Base-by-base conservation (phyloP, 2,113 vertebrate species). In the Oenanthe oenanthe region DNA sequence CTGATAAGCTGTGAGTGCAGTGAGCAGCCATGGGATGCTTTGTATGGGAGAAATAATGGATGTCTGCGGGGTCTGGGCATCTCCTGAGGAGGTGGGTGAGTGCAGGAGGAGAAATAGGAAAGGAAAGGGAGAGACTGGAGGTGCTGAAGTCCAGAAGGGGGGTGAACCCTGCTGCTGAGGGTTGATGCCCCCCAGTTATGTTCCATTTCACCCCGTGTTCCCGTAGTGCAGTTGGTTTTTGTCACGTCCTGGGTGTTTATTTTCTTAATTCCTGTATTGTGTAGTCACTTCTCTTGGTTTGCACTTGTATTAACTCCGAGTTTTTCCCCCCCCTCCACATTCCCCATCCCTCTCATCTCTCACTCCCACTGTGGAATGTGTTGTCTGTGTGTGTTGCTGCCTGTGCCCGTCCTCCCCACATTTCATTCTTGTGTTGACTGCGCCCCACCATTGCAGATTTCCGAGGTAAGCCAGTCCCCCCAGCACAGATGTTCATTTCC, bases 361-460 rank as follows among this genome's bases (percentile, higher is more conserved):
- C 98, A 97, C 97, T 97, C 97, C 97, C 98, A 94, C 75, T 98
- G 98, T 98, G 98, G 98, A 97, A 97, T 98, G 98, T 98, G 96
- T 98, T 97, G 91, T 96, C 97, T 98, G 97, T 98, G 97, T 98
- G 98, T 98, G 95, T 98, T 96, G 98, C 97, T 97, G 97, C 98
- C 97, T 97, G 97, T 97, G 97, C 96, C 97, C 96, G 97, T 97
- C 97, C 97, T 97, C 98, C 98, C 97, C 95, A 98, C 98, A 95
- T 98, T 98, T 98, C 98, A 98, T 98, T 98, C 97, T 98, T 98
- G 98, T 98, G 97, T 98, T 98, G 98, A 97, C 98, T 47, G 96
- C 98, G 97, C 90, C 97, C 98, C 98, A 97, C 97, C 98, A 98
- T 98, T 98, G 97, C 98, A 98, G 98, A 98, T 98, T 42, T 86